Conservation (phyloP, 1,140 invertebrate genomes). For the Drosophila pseudoananassae region DNA sequence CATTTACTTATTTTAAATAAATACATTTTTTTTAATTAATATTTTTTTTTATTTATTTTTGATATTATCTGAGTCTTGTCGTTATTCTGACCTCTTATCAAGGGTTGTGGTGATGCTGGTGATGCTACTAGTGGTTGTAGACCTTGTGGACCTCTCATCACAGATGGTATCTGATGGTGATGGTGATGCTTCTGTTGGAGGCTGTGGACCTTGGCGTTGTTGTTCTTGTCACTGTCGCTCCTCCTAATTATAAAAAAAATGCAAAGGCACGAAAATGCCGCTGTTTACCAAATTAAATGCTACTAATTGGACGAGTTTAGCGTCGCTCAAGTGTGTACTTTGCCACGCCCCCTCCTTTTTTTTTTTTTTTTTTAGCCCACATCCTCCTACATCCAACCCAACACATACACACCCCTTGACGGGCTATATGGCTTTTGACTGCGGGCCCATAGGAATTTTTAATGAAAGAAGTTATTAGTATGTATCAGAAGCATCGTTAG, state of each 20-base stretch:
- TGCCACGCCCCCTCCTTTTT: conserved; percentile 1
- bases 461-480: conserved; percentile 81
- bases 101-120: no score
- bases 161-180: conserved; percentile 14
- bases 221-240: conserved; percentile 2
- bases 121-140: no score
- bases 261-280: conserved; percentile 81
- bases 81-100: no score
- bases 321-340: conserved; percentile 73
- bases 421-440: conserved; percentile 53
- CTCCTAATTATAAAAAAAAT: conserved; percentile 81
- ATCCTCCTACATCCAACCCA: neutral
- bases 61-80: no score
- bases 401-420: neutral
- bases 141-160: no score
- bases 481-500: conserved; percentile 77
- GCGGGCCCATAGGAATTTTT: conserved; percentile 69
- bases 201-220: conserved; percentile 9
- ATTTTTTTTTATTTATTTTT: no score
- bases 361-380: neutral
- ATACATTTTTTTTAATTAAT: no score
- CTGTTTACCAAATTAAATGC: conserved; percentile 82
- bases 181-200: neutral
- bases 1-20: no score
- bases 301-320: conserved; percentile 82